Base-by-base conservation (phyloP, 2,888 invertebrate genomes). In the Lomographa bimaculata region DNA sequence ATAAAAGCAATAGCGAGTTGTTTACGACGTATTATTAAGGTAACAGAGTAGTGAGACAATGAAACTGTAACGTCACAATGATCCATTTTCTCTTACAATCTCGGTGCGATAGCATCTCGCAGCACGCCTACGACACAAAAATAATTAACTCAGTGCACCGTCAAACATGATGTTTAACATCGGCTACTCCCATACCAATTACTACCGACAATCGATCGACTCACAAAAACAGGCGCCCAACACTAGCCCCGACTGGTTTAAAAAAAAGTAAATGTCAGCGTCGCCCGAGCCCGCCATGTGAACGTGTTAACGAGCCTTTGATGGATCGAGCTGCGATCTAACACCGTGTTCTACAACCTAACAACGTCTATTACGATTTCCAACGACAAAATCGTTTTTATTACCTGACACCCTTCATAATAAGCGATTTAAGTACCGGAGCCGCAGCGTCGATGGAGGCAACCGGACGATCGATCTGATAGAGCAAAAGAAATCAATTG, bases 181-280 rank as follows among this genome's bases (percentile, higher is more conserved):
- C 79, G 69, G 78, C 84, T 85, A 84, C 86, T 85, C 84, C 81
- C 81, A 79, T 78, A 84, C 79, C 84, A 81, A 84, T 87, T 86
- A 84, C 86, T 83, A 82, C 84, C 74, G 80, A 77, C 79, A 76
- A 74, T 80, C 81, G 77, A 77, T 75, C 69, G 67, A 63, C 64
- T 69, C 61, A 79, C 69, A 79, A 83, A 84, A 84, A 80, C 80
- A 55, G 65, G 67, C 70, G 64, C 62, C 60, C 78, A 72, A 58
- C 83, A 78, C 83, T 83, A 78, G 74, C 54, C 59, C 47, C 47
- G 67, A 75, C 74, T 56, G 73, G 76, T 72, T 69, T 62, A 53
- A 64, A 68, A 76, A 74, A 73, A 70, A 64, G 50, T 65, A 62
- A 60, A 47, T 59, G 52, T 42, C 63, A 47, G 54, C 59, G 30